phyloP scores from a whole-genome alignment of 2,888 invertebrate species.

The Dysmachus trigonus region DNA sequence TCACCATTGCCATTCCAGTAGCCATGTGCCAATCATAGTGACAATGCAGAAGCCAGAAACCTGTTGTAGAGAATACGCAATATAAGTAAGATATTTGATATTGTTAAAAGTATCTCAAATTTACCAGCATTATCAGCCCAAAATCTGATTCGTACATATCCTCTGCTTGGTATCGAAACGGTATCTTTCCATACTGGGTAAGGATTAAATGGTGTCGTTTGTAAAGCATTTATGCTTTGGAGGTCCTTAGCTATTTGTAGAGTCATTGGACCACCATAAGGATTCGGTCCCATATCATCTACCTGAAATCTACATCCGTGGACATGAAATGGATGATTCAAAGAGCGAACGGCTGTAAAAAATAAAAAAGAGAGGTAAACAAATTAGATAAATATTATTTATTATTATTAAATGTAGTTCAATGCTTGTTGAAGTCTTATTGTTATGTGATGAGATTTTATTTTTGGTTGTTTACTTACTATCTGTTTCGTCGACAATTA shows the following conservation, averaged over 20 bases:
- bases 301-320: constrained; percentile 61
- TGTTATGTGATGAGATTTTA: not conserved
- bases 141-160: constrained; percentile 58
- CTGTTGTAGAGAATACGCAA: constrained; percentile 46
- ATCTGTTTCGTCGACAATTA: constrained; percentile 58
- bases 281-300: constrained; percentile 55
- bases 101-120: not conserved
- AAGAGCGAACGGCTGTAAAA: constrained; percentile 54
- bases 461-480: constrained; percentile 53
- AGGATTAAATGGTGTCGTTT: constrained; percentile 46
- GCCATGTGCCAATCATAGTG: constrained; percentile 58
- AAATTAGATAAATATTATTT: no score
- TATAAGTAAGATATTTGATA: constrained; percentile 18
- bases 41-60: constrained; percentile 58
- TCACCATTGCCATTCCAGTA: constrained; percentile 56
- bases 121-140: constrained; percentile 56
- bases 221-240: not conserved
- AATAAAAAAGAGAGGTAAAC: no score
- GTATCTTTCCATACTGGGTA: constrained; percentile 59
- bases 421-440: no score
- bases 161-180: constrained; percentile 58
- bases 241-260: constrained; percentile 52
- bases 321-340: constrained; percentile 63
- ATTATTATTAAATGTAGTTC: no score
- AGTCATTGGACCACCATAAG: constrained; percentile 52